Conservation (phyloP, 2,797 vertebrate species). For the Fundulus diaphanus region DNA sequence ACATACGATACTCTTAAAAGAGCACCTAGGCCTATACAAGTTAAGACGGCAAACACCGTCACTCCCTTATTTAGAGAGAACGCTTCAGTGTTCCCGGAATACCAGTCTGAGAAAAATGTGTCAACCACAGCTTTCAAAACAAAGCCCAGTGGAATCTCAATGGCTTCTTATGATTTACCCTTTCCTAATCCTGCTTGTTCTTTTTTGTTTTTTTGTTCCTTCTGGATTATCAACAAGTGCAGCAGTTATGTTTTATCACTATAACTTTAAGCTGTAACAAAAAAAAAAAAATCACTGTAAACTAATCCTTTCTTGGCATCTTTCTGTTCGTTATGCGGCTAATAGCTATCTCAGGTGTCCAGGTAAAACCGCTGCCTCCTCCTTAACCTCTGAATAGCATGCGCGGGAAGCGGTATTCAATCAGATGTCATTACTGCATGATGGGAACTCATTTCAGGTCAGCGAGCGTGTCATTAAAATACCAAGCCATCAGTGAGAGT, state of each 20-base stretch:
- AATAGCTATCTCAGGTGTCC: neutral
- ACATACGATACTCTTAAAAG: constrained; percentile 10
- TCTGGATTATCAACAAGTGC: constrained; percentile 53
- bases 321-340: neutral
- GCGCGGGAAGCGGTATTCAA: constrained; percentile 52
- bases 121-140: constrained; percentile 75
- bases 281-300: constrained; percentile 29
- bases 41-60: constrained; percentile 35
- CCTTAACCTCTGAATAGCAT: constrained; percentile 36
- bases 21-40: constrained; percentile 23
- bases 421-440: constrained; percentile 52
- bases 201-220: constrained; percentile 35
- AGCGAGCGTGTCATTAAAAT: constrained; percentile 66
- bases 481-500: constrained; percentile 65
- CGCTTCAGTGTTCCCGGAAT: constrained; percentile 60
- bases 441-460: constrained; percentile 68
- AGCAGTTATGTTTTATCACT: constrained; percentile 13
- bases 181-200: constrained; percentile 52
- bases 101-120: constrained; percentile 66
- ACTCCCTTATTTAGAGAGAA: constrained; percentile 27
- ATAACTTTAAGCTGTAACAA: constrained; percentile 33
- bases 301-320: neutral
- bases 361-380: constrained; percentile 31
- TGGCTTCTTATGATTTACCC: constrained; percentile 57
- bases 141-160: constrained; percentile 70